Base-by-base conservation (phyloP, 2,888 invertebrate genomes). In the Desoria tigrina region DNA sequence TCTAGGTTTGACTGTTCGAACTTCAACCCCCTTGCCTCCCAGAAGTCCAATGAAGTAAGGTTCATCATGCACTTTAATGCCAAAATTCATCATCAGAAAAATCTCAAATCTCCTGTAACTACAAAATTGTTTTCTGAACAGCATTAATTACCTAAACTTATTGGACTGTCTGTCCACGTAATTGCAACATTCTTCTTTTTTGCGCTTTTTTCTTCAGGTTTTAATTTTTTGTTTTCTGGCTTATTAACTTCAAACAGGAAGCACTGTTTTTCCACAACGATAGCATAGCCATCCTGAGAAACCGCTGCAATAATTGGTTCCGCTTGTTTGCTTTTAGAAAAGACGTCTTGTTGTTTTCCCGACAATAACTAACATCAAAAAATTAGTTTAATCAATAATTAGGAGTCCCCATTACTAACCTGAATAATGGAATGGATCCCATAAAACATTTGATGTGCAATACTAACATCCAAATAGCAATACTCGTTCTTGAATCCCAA, bases 31-130 rank as follows among this genome's bases (percentile, higher is more conserved):
- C 77, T 90, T 92, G 11, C 71, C 72, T 57, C 89, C 85, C 56
- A 94, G 83, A 55, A 97, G 84, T 4, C 93, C 94, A 63, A 98
- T 82, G 23, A 94, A 84, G 80, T 92, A 99, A 0, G 98, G 98
- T 77, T 92, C 89, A 81, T 98, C 95, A 88, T 94, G 94, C 28
- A 89, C 94, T 88, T 81, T 45, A 74, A 77, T 23, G 55, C 42
- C 14, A 64, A 28, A 56, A 62, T 18, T 32, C 77, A 23, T 79
- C 77, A 55, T 79, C 21, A 42, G 24, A 59, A 16, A 37, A 11
- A 54, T 11, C 42, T 42, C 11, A 42, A 18, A n/a, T 50, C 26
- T 39, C 7, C 49, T 39, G 2, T 51, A 58, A 63, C 3, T 27
- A 42, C 45, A 50, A 51, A 14, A 50, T 57, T 57, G 2, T 61